Evolutionary conservation across 2,888 invertebrate genomes (phyloP).

Genomic region (Tinea trinotella): DNA sequence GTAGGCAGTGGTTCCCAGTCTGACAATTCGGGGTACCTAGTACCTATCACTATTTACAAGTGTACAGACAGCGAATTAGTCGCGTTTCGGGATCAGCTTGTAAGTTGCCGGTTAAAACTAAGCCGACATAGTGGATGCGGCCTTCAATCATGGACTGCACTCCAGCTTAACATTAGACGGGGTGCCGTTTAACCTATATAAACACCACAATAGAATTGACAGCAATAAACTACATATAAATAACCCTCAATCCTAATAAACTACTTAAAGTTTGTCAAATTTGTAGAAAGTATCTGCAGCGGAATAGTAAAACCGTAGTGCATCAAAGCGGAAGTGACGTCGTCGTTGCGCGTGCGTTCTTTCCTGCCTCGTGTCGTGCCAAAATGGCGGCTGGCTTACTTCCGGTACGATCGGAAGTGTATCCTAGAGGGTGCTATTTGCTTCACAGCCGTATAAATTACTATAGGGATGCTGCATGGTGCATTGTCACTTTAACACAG

Average conservation of each 20-base stretch:
- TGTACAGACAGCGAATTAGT: too few relatives aligned
- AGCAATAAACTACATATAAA: background rate
- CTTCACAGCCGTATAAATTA: conserved; percentile 51
- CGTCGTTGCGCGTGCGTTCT: conserved; percentile 57
- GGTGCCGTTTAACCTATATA: too few relatives aligned
- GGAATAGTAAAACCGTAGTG: conserved; percentile 46
- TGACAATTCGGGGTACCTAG: too few relatives aligned
- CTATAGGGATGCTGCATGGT: conserved; percentile 44
- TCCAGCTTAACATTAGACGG: too few relatives aligned
- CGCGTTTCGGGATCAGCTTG: too few relatives aligned
- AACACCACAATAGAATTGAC: background rate
- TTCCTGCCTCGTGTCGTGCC: conserved; percentile 58
- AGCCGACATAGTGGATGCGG: too few relatives aligned
- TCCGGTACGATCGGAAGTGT: conserved; percentile 49
- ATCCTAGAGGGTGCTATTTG: conserved; percentile 44
- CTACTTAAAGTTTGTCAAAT: background rate
- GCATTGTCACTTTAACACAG: conserved; percentile 32
- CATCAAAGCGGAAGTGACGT: conserved; percentile 52
- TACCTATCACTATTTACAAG: too few relatives aligned
- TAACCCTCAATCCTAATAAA: background rate
- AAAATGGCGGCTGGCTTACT: conserved; percentile 64
- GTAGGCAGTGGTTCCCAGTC: too few relatives aligned
- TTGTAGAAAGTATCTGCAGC: conserved; percentile 46
- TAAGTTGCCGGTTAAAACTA: too few relatives aligned
- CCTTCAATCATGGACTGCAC: too few relatives aligned